These are phyloP conservation scores for Phaonia tiefii DNA, from an alignment of 2,888 invertebrate species.

Conservation along the genomic window DNA sequence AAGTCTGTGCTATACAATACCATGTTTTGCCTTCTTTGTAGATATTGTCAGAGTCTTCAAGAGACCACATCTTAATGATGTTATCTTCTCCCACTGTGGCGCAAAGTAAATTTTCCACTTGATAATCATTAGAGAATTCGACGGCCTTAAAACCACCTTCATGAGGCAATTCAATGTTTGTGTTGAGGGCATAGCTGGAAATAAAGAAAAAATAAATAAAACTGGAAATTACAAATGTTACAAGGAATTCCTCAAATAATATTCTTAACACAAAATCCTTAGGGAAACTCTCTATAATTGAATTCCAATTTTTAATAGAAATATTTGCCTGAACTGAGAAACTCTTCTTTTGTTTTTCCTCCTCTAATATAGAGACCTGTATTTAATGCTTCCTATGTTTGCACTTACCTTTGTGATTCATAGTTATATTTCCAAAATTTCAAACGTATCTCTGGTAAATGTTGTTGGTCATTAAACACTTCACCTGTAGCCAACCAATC, in stretches of 20 bases:
- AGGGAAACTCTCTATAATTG: too few relatives aligned
- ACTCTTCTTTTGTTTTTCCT: too few relatives aligned
- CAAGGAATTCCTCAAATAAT: neutral
- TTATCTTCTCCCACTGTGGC: constrained; percentile 86
- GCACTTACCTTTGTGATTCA: constrained; percentile 82
- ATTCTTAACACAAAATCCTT: too few relatives aligned
- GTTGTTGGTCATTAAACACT: constrained; percentile 83
- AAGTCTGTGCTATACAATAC: constrained; percentile 84
- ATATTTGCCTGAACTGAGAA: too few relatives aligned
- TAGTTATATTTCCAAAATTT: constrained; percentile 88
- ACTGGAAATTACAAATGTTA: neutral
- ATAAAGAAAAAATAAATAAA: constrained; percentile 51
- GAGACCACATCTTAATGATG: constrained; percentile 87
- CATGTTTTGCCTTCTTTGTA: constrained; percentile 83
- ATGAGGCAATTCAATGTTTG: constrained; percentile 88
- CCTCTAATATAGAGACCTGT: neutral
- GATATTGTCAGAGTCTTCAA: constrained; percentile 82
- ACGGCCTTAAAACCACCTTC: constrained; percentile 83
- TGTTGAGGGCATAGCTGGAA: constrained; percentile 86
- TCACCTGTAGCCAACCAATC: constrained; percentile 89
- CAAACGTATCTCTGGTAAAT: constrained; percentile 84
- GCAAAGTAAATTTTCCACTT: constrained; percentile 81
- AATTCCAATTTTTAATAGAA: too few relatives aligned
- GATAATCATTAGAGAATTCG: constrained; percentile 83
- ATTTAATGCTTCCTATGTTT: neutral